Evolutionary conservation across 2,888 invertebrate species (phyloP).

Genomic region (Stenoptilia bipunctidactyla): DNA sequence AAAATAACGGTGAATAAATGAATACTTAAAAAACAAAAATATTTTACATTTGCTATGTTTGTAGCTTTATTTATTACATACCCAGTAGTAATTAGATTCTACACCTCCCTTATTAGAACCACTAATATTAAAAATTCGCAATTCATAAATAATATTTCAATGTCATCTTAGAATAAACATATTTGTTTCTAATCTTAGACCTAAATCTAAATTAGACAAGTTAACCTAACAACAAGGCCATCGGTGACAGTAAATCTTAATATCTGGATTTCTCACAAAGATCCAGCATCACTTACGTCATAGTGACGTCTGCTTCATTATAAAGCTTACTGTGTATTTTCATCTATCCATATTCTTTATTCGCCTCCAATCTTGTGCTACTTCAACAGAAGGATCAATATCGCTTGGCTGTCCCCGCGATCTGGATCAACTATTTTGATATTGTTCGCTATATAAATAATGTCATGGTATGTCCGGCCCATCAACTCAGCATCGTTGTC

Average conservation of each 20-base stretch:
- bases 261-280: slow-evolving; percentile 45
- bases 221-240: not conserved
- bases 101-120: no score
- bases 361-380: slow-evolving; percentile 32
- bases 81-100: no score
- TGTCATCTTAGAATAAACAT: no score
- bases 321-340: slow-evolving; percentile 34
- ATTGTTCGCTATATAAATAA: slow-evolving; percentile 56
- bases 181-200: not conserved
- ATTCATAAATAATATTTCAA: no score
- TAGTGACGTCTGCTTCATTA: slow-evolving; percentile 66
- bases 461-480: slow-evolving; percentile 60
- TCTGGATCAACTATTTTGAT: slow-evolving; percentile 50
- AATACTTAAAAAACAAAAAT: no score
- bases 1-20: no score
- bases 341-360: slow-evolving; percentile 31
- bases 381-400: slow-evolving; percentile 27
- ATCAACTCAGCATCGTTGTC: slow-evolving; percentile 50
- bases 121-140: no score
- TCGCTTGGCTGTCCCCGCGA: slow-evolving; percentile 24
- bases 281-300: slow-evolving; percentile 64
- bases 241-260: slow-evolving; percentile 53
- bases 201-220: not conserved
- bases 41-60: no score
- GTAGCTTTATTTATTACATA: no score